A percentile compares a stretch with the other conserved stretches of the same genome.
These are phyloP conservation scores for Pseudoatta argentina DNA, from an alignment of 1,140 invertebrate genomes.

Conservation along the genomic window DNA sequence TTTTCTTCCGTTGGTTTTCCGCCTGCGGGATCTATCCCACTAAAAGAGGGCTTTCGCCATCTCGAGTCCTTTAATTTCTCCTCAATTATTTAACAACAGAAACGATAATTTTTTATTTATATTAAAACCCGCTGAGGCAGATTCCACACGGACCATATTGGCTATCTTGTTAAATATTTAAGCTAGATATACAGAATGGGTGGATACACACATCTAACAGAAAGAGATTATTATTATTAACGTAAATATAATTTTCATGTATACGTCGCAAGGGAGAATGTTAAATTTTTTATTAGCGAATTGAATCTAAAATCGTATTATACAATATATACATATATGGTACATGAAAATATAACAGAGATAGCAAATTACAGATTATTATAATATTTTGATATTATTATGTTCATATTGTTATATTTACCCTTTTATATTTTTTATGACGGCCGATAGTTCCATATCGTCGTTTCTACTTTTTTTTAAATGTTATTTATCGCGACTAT, in stretches of 20 bases:
- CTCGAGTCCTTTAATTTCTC: constrained; percentile 33
- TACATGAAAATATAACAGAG: background rate
- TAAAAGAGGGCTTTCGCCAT: constrained; percentile 44
- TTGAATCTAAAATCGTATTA: background rate
- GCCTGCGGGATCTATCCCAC: background rate
- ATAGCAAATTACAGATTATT: background rate
- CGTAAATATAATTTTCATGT: background rate
- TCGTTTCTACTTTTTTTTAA: background rate
- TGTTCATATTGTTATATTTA: background rate
- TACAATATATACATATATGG: too few relatives aligned
- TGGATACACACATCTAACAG: background rate
- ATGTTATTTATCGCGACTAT: background rate
- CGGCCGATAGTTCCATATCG: background rate
- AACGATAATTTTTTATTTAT: constrained; percentile 46
- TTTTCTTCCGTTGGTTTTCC: constrained; percentile 19
- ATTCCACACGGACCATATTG: background rate
- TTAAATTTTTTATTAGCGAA: background rate
- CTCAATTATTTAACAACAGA: constrained; percentile 30
- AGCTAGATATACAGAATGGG: background rate
- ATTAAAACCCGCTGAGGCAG: background rate
- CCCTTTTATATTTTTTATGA: background rate
- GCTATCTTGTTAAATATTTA: constrained; percentile 34
- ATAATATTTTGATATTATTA: background rate
- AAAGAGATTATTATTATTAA: constrained; percentile 3
- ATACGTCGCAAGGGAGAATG: background rate